A percentile compares a stretch with the other conserved stretches of the same genome.
Evolutionary conservation across 2,888 invertebrate species (phyloP).

Genomic region (Leptura quadrifasciata): DNA sequence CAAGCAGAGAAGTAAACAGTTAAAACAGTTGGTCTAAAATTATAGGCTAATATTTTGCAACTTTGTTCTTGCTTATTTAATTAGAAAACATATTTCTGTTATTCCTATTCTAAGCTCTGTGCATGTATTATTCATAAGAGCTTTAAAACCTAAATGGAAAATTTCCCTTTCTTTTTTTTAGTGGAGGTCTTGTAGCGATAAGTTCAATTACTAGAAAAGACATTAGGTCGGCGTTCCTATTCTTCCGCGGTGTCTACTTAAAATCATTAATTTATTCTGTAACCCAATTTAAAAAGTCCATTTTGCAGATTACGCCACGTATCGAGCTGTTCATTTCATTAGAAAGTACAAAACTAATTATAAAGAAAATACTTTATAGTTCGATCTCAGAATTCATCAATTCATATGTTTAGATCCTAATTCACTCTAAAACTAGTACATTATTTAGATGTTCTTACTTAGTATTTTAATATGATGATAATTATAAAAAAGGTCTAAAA

Average conservation of each 20-base stretch:
- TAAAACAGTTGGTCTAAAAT: too few relatives aligned
- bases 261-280: conserved; percentile 36
- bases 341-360: conserved; percentile 25
- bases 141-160: conserved; percentile 7
- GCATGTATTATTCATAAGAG: conserved; percentile 1
- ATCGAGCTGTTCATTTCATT: conserved; percentile 20
- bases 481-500: too few relatives aligned
- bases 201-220: conserved; percentile 31
- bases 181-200: conserved; percentile 10
- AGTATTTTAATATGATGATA: too few relatives aligned
- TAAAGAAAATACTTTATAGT: conserved; percentile 17
- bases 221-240: conserved; percentile 12
- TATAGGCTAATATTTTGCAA: neutral
- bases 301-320: conserved; percentile 30
- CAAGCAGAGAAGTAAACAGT: too few relatives aligned
- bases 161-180: conserved; percentile 11
- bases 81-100: conserved; percentile 3
- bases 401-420: too few relatives aligned
- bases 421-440: too few relatives aligned
- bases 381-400: too few relatives aligned
- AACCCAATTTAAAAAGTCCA: conserved; percentile 36
- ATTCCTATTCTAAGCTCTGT: neutral
- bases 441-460: too few relatives aligned
- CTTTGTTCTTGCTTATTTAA: neutral
- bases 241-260: conserved; percentile 19